These are phyloP conservation scores for Anastrepha ludens DNA, from an alignment of 1,140 invertebrate genomes.

Conservation along the genomic window DNA sequence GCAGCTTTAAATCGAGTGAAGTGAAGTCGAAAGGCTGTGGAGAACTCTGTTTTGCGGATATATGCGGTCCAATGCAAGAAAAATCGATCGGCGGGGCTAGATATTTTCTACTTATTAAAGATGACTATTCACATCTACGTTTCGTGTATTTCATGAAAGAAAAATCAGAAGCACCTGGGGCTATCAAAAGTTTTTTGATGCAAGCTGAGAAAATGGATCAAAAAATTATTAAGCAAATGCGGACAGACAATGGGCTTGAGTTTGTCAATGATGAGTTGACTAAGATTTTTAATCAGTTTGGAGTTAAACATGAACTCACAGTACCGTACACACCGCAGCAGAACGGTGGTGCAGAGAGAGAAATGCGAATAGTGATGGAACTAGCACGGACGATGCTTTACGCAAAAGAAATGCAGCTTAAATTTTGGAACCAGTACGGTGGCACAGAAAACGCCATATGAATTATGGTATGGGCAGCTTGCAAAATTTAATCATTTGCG, in stretches of 20 bases:
- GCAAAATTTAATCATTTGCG: too few relatives aligned
- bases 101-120: conserved; percentile 73
- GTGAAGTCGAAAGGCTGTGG: too few relatives aligned
- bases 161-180: conserved; percentile 70
- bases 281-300: conserved; percentile 58
- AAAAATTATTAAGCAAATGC: conserved; percentile 68
- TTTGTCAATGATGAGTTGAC: conserved; percentile 70
- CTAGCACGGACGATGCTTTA: conserved; percentile 67
- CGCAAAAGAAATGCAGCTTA: conserved; percentile 64
- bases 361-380: too few relatives aligned
- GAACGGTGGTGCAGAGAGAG: too few relatives aligned
- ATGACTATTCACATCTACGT: conserved; percentile 72
- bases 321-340: too few relatives aligned
- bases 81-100: neutral
- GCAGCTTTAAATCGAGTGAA: too few relatives aligned
- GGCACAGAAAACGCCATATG: too few relatives aligned
- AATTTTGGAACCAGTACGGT: conserved; percentile 60
- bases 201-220: conserved; percentile 67
- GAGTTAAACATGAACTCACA: too few relatives aligned
- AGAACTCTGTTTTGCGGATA: too few relatives aligned
- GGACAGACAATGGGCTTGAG: conserved; percentile 60
- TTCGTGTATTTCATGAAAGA: conserved; percentile 71
- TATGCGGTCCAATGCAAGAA: too few relatives aligned
- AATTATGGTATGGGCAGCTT: too few relatives aligned
- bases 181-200: conserved; percentile 70